Conservation (phyloP, 2,113 vertebrate species). For the Hippocampus abdominalis region DNA sequence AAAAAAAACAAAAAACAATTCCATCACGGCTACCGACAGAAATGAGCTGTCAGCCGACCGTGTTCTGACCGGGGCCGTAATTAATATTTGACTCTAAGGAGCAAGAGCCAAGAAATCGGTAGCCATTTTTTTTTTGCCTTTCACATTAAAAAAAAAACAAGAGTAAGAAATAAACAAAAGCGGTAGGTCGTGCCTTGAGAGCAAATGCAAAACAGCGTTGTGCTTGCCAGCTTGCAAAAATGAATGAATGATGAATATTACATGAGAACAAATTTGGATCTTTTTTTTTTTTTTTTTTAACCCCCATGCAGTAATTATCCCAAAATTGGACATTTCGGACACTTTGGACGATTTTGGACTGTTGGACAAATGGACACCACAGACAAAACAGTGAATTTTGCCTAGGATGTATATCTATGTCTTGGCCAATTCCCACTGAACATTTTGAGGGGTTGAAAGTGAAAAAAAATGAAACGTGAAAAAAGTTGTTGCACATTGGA, state of each 20-base stretch:
- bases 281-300: too few relatives aligned
- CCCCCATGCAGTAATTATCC: too few relatives aligned
- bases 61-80: slow-evolving; percentile 47
- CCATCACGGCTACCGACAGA: slow-evolving; percentile 59
- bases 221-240: neutral
- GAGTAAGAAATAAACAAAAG: neutral
- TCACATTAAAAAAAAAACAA: slow-evolving; percentile 10
- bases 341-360: too few relatives aligned
- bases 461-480: too few relatives aligned
- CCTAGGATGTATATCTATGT: too few relatives aligned
- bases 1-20: slow-evolving; percentile 28
- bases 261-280: neutral
- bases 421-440: too few relatives aligned
- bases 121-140: slow-evolving; percentile 34
- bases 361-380: too few relatives aligned
- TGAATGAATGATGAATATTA: neutral
- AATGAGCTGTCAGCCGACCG: slow-evolving; percentile 67
- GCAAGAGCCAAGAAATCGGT: slow-evolving; percentile 26
- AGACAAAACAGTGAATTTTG: too few relatives aligned
- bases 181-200: neutral
- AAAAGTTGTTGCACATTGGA: too few relatives aligned
- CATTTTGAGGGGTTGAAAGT: too few relatives aligned
- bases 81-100: slow-evolving; percentile 67
- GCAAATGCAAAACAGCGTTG: neutral
- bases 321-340: too few relatives aligned